These are phyloP conservation scores for Rhizoglyphus robini DNA, from an alignment of 1,140 invertebrate genomes.

Conservation along the genomic window DNA sequence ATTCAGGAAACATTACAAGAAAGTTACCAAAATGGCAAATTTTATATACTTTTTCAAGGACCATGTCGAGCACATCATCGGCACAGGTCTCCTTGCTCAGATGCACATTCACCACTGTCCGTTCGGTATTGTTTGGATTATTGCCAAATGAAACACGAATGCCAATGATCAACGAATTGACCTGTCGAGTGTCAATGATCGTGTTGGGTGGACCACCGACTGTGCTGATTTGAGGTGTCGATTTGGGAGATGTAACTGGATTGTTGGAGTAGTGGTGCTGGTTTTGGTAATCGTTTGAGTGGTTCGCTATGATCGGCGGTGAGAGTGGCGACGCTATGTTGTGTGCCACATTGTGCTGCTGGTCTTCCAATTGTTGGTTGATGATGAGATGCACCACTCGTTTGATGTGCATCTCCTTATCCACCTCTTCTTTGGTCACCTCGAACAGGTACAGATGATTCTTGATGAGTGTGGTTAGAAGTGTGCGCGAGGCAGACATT, in stretches of 20 bases:
- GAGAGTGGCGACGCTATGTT: not conserved
- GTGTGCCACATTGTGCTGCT: too few relatives aligned
- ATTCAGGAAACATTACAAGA: not conserved
- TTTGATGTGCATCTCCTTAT: constrained; percentile 10
- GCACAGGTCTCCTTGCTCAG: constrained; percentile 5
- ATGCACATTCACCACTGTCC: constrained; percentile 18
- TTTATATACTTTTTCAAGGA: constrained; percentile 11
- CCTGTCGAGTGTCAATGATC: not conserved
- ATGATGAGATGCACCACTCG: constrained; percentile 10
- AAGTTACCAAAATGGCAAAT: not conserved
- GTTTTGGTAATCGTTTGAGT: not conserved
- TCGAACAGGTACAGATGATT: constrained; percentile 4
- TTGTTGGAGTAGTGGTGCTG: not conserved
- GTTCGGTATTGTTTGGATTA: not conserved
- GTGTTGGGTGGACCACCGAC: not conserved
- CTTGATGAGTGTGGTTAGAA: not conserved
- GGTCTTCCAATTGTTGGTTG: not conserved
- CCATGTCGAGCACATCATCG: constrained; percentile 12
- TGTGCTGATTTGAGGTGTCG: not conserved
- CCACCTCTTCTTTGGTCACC: constrained; percentile 5
- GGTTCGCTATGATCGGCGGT: not conserved
- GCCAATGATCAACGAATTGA: constrained; percentile 9
- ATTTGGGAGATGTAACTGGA: not conserved
- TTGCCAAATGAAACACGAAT: not conserved
- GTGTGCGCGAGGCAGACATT: not conserved